These are phyloP conservation scores for Nephrotoma appendiculata DNA, from an alignment of 2,888 invertebrate species.

Conservation along the genomic window DNA sequence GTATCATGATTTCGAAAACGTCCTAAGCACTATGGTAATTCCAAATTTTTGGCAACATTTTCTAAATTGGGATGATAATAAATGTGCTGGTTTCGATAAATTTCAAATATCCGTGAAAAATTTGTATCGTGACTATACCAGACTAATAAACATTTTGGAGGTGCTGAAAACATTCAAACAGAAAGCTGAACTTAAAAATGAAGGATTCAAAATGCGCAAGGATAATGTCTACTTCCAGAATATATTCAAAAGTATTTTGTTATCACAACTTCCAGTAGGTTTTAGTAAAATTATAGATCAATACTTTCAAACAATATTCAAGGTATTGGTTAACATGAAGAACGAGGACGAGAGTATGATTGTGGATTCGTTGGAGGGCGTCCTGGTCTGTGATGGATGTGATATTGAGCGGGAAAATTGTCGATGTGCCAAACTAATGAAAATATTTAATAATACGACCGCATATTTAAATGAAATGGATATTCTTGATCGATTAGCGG, in stretches of 20 bases:
- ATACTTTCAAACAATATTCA: constrained; percentile 66
- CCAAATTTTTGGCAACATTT: constrained; percentile 29
- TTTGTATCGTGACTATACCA: constrained; percentile 21
- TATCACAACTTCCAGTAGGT: constrained; percentile 55
- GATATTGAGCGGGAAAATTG: constrained; percentile 45
- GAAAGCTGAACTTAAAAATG: constrained; percentile 13
- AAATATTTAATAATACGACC: constrained; percentile 59
- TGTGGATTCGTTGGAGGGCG: constrained; percentile 40
- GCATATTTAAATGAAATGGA: constrained; percentile 60
- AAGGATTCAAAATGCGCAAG: constrained; percentile 11
- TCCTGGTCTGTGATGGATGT: constrained; percentile 57
- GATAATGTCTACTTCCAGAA: constrained; percentile 37
- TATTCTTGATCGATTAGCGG: constrained; percentile 67
- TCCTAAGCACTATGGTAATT: constrained; percentile 21
- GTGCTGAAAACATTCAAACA: constrained; percentile 17
- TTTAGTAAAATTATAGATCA: constrained; percentile 54
- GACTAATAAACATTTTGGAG: constrained; percentile 17
- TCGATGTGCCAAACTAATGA: constrained; percentile 41
- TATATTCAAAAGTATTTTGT: constrained; percentile 45
- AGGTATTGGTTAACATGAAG: constrained; percentile 40
- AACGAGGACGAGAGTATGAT: constrained; percentile 11
- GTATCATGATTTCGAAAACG: constrained; percentile 21
- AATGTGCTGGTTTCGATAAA: constrained; percentile 19
- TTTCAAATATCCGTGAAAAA: constrained; percentile 24
- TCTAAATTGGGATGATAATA: constrained; percentile 11